Base-by-base conservation (phyloP, 1,140 invertebrate genomes). In the Rhyzopertha dominica region DNA sequence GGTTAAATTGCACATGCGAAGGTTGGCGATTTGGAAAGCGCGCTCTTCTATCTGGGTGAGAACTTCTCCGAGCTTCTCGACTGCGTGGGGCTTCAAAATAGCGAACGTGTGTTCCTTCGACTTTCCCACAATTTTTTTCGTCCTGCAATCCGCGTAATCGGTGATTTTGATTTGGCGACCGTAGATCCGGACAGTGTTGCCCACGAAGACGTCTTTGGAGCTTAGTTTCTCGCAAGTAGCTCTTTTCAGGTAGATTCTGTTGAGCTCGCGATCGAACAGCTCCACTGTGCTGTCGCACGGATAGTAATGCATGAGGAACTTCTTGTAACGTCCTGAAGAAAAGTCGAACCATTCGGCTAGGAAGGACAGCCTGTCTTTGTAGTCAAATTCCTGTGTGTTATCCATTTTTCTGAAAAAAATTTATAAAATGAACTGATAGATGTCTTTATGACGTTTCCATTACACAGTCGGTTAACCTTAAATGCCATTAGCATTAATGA, bases 321-420 rank as follows among this genome's bases (percentile, higher is more conserved):
- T 75, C 55, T 78, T 77, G 4, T 78, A 63, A n/a, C 79, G 59
- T 14, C 71, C 74, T 5, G 81, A 72, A 46, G 78, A 69, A 45
- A 75, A 71, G 56, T 87, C 84, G 61, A 76, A 82, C 83, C 83
- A 87, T 66, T 86, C 81, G 9, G 76, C 76, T 5, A 56, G 19
- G 40, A 67, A 66, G 7, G 44, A 45, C 5, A 67, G 45, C 38
- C 59, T 62, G 24, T 64, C 61, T 18, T 43, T 60, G 51, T 62
- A 67, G 36, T 66, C 63, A 37, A 47, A 63, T 14, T 61, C 32
- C 17, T 48, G 28, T 22, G 47, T 31, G 14, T 28, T 14, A 16
- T 29, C 26, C 42, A 43, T 35, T 19, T 20, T 43, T 5, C 26
- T 23, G 12, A 17, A 36, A 43, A 43, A 23, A 5, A 35, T n/a